Conservation (phyloP, 2,888 invertebrate genomes). For the Synanthedon andrenaeformis region DNA sequence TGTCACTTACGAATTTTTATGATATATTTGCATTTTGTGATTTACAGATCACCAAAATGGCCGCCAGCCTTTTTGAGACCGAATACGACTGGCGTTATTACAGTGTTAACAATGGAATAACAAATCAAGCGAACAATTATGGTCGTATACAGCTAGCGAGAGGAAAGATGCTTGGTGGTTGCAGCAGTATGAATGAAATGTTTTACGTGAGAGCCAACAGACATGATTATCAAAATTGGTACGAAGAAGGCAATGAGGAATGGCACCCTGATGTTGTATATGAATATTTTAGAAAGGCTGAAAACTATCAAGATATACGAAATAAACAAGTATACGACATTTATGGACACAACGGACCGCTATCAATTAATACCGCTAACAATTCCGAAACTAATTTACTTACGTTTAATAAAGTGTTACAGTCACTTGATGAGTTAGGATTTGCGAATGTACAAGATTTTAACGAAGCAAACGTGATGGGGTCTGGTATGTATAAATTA, state of each 20-base stretch:
- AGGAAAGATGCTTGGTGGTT: conserved; percentile 74
- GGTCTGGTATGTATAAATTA: conserved; percentile 41
- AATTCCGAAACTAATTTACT: conserved; percentile 31
- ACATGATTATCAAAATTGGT: conserved; percentile 66
- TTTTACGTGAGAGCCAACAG: conserved; percentile 64
- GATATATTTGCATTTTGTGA: too few relatives aligned
- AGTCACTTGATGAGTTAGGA: conserved; percentile 55
- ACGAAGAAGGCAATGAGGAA: conserved; percentile 56
- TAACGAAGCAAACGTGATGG: conserved; percentile 54
- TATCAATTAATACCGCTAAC: conserved; percentile 57
- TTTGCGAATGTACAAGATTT: conserved; percentile 38
- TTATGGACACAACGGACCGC: conserved; percentile 53
- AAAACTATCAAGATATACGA: conserved; percentile 41
- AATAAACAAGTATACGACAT: conserved; percentile 17
- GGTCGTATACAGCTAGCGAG: conserved; percentile 60
- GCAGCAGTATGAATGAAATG: conserved; percentile 68
- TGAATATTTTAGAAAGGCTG: conserved; percentile 59
- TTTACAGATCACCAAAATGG: conserved; percentile 4
- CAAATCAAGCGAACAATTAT: conserved; percentile 73
- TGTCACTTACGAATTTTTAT: not conserved
- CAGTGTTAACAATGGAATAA: conserved; percentile 78
- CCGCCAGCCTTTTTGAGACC: conserved; percentile 23
- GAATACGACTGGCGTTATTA: conserved; percentile 85
- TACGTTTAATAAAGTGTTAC: conserved; percentile 26
- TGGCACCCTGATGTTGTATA: conserved; percentile 66